phyloP scores from a whole-genome alignment of 2,888 invertebrate species.

The Stratiomys singularior region DNA sequence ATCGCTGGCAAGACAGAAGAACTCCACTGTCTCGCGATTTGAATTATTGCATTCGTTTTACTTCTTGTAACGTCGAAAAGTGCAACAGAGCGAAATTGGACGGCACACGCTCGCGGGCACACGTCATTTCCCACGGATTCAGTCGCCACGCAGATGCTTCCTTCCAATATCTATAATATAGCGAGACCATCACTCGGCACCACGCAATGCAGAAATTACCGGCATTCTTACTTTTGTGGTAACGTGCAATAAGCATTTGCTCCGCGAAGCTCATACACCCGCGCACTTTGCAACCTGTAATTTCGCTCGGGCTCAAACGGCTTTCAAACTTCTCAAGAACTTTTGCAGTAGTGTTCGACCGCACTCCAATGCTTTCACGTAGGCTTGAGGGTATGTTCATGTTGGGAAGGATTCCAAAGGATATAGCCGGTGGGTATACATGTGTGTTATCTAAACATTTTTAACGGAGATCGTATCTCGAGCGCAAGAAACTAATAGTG shows the following conservation, averaged over 20 bases:
- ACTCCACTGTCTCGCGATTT: constrained; percentile 54
- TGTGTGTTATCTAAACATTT: too few species aligned
- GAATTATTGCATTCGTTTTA: constrained; percentile 67
- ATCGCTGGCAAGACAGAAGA: constrained; percentile 42
- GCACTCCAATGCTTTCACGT: not conserved
- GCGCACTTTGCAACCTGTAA: constrained; percentile 51
- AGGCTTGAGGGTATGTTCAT: constrained; percentile 8
- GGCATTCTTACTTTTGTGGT: constrained; percentile 33
- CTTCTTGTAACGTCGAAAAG: constrained; percentile 59
- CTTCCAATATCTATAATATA: constrained; percentile 25
- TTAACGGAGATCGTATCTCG: too few species aligned
- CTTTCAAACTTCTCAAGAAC: constrained; percentile 22
- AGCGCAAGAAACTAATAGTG: too few species aligned
- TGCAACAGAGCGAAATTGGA: constrained; percentile 65
- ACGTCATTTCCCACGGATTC: constrained; percentile 70
- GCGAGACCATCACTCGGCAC: constrained; percentile 39
- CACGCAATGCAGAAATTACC: constrained; percentile 42
- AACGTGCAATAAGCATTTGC: constrained; percentile 22
- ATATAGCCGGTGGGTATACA: not conserved
- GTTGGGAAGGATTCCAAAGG: not conserved
- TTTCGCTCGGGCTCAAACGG: constrained; percentile 44
- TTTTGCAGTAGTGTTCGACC: constrained; percentile 29
- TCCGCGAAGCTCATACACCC: constrained; percentile 49
- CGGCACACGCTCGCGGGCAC: constrained; percentile 73
- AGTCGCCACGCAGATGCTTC: constrained; percentile 45